These are phyloP conservation scores for Taurulus bubalis DNA, from an alignment of 2,113 vertebrate genomes.

Conservation along the genomic window DNA sequence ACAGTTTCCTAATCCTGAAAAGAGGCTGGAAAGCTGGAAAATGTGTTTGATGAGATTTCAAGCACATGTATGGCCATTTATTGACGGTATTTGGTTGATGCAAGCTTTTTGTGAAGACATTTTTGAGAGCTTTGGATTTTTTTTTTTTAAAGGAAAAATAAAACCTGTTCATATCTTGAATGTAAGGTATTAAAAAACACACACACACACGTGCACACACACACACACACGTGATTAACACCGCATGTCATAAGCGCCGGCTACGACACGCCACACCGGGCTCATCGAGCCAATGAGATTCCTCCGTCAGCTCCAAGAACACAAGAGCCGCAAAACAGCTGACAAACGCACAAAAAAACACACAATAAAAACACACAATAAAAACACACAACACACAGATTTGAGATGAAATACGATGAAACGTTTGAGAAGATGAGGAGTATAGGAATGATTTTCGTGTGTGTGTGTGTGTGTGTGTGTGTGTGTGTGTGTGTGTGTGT, in stretches of 20 bases:
- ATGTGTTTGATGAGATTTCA: neutral
- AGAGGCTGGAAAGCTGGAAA: neutral
- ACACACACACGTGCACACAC: neutral
- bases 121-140: neutral
- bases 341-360: neutral
- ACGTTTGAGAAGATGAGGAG: constrained; percentile 7
- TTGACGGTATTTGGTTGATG: neutral
- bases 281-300: constrained; percentile 26
- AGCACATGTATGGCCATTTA: neutral
- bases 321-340: neutral
- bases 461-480: too few relatives aligned
- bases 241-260: constrained; percentile 46
- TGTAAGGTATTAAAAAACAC: neutral
- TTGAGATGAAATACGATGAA: constrained; percentile 18
- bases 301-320: neutral
- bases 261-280: constrained; percentile 17
- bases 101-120: neutral
- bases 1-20: neutral
- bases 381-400: neutral
- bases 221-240: constrained; percentile 35
- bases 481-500: constrained; percentile 41
- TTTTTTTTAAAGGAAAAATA: neutral
- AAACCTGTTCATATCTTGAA: neutral
- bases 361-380: too few relatives aligned
- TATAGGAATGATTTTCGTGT: constrained; percentile 38